phyloP scores from a whole-genome alignment of 1,140 invertebrate species.

The Stegodyphus mimosarum region DNA sequence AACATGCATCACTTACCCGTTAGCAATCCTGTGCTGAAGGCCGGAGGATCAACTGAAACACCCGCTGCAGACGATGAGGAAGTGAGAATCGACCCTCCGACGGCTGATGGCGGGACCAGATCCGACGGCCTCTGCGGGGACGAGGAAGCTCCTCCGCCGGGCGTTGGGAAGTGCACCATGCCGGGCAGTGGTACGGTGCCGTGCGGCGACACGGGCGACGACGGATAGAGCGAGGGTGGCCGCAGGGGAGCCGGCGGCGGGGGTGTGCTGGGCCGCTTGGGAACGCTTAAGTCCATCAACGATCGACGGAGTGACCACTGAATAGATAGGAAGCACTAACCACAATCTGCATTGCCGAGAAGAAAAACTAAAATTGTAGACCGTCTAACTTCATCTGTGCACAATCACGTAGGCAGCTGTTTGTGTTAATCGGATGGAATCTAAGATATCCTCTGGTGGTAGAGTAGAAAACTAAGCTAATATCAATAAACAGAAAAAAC shows the following conservation, averaged over 20 bases:
- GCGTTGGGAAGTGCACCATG: slow-evolving; percentile 51
- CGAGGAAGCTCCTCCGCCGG: neutral
- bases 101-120: slow-evolving; percentile 9
- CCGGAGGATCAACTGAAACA: slow-evolving; percentile 19
- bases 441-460: neutral
- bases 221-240: slow-evolving; percentile 68
- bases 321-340: neutral
- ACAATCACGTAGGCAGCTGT: neutral
- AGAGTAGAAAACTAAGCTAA: neutral
- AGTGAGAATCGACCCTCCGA: neutral
- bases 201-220: slow-evolving; percentile 1
- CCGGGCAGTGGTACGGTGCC: slow-evolving; percentile 17
- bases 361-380: neutral
- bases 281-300: slow-evolving; percentile 59
- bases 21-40: slow-evolving; percentile 31
- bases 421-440: neutral
- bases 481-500: neutral
- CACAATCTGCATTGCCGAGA: neutral
- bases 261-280: slow-evolving; percentile 76
- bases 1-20: slow-evolving; percentile 23
- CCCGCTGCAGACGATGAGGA: slow-evolving; percentile 17
- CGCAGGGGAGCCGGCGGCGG: slow-evolving; percentile 77
- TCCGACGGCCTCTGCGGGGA: slow-evolving; percentile 36
- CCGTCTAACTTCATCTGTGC: too few relatives aligned
- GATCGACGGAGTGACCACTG: neutral